These are phyloP conservation scores for Passer montanus DNA, from an alignment of 2,113 vertebrate species.

Conservation along the genomic window DNA sequence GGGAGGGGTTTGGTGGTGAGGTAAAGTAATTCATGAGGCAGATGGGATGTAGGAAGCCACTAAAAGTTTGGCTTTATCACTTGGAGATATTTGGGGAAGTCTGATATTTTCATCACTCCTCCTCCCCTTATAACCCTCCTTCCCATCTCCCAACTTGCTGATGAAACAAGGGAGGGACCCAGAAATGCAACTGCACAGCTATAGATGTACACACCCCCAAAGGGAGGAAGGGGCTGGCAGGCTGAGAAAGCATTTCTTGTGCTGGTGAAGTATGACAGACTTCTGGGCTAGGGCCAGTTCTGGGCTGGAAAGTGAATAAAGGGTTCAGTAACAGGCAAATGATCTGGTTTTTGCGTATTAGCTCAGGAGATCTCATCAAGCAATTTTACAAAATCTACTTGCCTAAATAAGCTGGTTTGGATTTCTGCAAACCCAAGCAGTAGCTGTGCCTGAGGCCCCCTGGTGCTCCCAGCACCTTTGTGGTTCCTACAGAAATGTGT, in stretches of 20 bases:
- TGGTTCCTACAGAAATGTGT: neutral
- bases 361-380: neutral
- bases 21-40: neutral
- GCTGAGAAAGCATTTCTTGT: neutral
- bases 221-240: neutral
- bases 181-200: neutral
- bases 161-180: neutral
- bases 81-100: constrained; percentile 5
- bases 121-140: neutral
- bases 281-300: neutral
- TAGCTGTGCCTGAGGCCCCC: neutral
- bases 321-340: neutral
- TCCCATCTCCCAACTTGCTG: neutral
- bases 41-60: constrained; percentile 19
- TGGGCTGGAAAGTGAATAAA: neutral
- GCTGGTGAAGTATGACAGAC: fast-evolving
- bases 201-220: fast-evolving
- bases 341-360: neutral
- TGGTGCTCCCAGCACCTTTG: neutral
- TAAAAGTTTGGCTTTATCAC: constrained; percentile 3
- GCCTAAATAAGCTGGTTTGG: neutral
- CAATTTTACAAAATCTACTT: neutral
- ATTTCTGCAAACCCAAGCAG: neutral
- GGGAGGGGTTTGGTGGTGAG: neutral
- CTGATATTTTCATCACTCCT: neutral